Evolutionary conservation across 2,888 invertebrate species (phyloP), one percentile per base, ranked within the genome.

Genomic region (Galerucella calmariensis): DNA sequence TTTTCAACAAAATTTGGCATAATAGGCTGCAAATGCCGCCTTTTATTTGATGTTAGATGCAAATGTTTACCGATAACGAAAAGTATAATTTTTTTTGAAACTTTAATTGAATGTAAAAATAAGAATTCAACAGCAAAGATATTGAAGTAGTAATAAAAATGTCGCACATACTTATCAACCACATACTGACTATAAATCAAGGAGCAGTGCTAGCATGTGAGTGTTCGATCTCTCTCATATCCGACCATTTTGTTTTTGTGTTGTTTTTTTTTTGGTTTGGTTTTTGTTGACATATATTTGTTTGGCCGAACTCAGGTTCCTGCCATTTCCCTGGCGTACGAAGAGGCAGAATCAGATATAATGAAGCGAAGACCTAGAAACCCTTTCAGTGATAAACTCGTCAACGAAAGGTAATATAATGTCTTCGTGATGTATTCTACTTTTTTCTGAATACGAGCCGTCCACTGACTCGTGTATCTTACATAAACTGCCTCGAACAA

Each of bases 291-390:
- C 86, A 87, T 85, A 82, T 85, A 82, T 86, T 86, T 86, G 83
- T 86, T 85, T 86, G 84, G 83, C 83, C 84, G 85, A 83, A 81
- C 83, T 90, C 91, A 95, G 97, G 95, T 96, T 91, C 97, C 97
- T 90, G 97, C 97, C 91, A 97, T 97, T 91, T 97, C 97, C 90
- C 93, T 97, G 92, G 97, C 97, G 90, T 97, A 97, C 92, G 97
- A 97, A 92, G 94, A 95, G 91, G 96, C 97, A 89, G 97, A 97
- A 92, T 96, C 95, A 90, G 97, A 97, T 94, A 97, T 97, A 90
- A 97, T 97, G 97, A 97, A 97, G 94, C 94, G 97, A 90, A 94
- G 95, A 91, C 97, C 97, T 90, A 94, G 97, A 93, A 94, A 97
- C 91, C 97, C 97, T 90, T 94, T 95, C 93, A 93, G 92, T 90